A percentile compares a stretch with the other conserved stretches of the same genome.
Conservation (phyloP, 1,140 invertebrate species). For the Ephestia elutella region DNA sequence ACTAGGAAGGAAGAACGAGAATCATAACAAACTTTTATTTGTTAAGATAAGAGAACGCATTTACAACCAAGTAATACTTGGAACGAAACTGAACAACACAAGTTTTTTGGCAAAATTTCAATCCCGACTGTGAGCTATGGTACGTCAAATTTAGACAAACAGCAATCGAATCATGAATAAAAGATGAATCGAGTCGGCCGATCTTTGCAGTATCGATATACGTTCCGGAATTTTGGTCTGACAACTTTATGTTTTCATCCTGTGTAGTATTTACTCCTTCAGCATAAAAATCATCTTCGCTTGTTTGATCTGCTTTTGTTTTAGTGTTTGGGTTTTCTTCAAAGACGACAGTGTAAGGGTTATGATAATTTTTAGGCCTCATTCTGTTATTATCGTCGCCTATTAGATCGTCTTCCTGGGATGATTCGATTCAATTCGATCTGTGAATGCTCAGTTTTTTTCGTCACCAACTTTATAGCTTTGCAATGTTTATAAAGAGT, state of each 20-base stretch:
- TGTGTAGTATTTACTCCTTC: neutral
- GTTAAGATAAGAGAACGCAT: constrained; percentile 1
- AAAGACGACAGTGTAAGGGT: constrained; percentile 24
- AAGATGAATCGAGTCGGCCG: constrained; percentile 27
- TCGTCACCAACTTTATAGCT: constrained; percentile 15
- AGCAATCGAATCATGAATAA: constrained; percentile 49
- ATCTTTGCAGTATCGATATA: constrained; percentile 10
- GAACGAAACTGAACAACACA: constrained; percentile 6
- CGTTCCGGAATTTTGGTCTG: constrained; percentile 1
- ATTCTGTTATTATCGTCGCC: constrained; percentile 24
- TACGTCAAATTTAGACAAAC: constrained; percentile 57
- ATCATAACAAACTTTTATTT: neutral
- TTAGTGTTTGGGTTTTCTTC: neutral
- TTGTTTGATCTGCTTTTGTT: neutral
- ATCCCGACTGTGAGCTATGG: constrained; percentile 35
- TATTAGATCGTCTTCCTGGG: constrained; percentile 22
- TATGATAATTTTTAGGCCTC: constrained; percentile 30
- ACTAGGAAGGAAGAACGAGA: neutral
- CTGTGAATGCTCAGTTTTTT: constrained; percentile 9
- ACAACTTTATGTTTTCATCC: neutral
- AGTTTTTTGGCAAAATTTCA: constrained; percentile 45
- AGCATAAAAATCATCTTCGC: neutral
- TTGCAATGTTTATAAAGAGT: neutral
- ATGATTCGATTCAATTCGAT: constrained; percentile 14
- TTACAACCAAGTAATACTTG: constrained; percentile 3